A percentile compares a stretch with the other conserved stretches of the same genome.
Conservation (phyloP, 1,140 invertebrate genomes). For the Mizuhopecten yessoensis region DNA sequence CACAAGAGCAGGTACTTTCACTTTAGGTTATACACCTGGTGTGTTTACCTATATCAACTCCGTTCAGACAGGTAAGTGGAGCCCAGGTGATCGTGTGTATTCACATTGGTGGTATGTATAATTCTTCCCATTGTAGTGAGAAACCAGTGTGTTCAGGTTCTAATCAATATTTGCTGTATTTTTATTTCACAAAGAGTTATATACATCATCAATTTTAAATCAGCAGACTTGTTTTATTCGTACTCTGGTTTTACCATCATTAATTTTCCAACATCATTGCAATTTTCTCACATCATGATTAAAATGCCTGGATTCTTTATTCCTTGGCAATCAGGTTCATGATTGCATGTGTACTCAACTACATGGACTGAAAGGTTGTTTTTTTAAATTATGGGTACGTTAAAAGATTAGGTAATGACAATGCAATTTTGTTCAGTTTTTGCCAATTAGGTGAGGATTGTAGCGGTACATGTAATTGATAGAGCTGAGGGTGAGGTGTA, state of each 20-base stretch:
- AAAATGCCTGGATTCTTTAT: slow-evolving; percentile 1
- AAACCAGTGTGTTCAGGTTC: not conserved
- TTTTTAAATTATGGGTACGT: not conserved
- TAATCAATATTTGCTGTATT: slow-evolving; percentile 34
- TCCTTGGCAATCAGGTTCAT: not conserved
- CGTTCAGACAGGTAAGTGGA: not conserved
- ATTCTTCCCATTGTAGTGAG: slow-evolving; percentile 22
- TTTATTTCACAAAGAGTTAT: not conserved
- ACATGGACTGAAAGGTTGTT: not conserved
- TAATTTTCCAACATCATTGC: not conserved
- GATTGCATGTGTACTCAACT: not conserved
- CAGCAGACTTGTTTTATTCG: not conserved
- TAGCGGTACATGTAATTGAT: not conserved
- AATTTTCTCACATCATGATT: not conserved
- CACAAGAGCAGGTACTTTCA: not conserved
- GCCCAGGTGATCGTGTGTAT: slow-evolving; percentile 2
- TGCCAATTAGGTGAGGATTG: slow-evolving; percentile 12
- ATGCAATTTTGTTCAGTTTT: slow-evolving; percentile 26
- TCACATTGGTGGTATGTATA: not conserved
- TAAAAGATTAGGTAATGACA: slow-evolving; percentile 3
- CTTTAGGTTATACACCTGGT: slow-evolving; percentile 12
- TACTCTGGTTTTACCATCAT: not conserved
- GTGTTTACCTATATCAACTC: not conserved
- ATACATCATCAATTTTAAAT: slow-evolving; percentile 4
- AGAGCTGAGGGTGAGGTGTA: not conserved